Base-by-base conservation (phyloP, 1,140 invertebrate species). In the Atta cephalotes region DNA sequence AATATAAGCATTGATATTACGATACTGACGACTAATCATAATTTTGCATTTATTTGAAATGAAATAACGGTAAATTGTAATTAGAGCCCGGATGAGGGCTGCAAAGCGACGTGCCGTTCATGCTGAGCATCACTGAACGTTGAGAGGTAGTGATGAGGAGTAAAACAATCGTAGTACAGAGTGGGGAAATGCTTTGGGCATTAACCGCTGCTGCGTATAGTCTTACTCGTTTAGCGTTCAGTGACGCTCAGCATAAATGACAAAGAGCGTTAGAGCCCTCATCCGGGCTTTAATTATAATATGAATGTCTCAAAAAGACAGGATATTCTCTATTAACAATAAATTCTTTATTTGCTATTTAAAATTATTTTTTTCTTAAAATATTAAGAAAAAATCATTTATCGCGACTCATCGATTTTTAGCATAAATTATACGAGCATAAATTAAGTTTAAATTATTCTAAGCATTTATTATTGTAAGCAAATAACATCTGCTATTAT, bases 221-320 rank as follows among this genome's bases (percentile, higher is more conserved):
- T 70, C 60, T 58, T 74, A 74, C 21, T 58, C 31, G 70, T 58
- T 82, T 49, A 82, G 68, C 7, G 70, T 70, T 60, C 56, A 89
- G 88, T 82, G 66, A 28, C 60, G 76, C 60, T 79, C 77, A 65
- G 77, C 25, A 18, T 51, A 45, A 79, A 79, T 51, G 39, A 31
- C 60, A 62, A 66, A 68, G 77, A 68, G 77, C 62, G 60, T 35
- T 58, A 51, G 60, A 49, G 25, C 62, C 39, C 76, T 65, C 60
- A 45, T 63, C 25, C 58, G 58, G 58, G 39, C 58, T 78, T 51
- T 79, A 51, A 66, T 79, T 66, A 51, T 51, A 65, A 79, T 66
- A 68, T 25, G 16, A 14, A 49, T 60, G 12, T 4, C 18, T 31
- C 12, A 51, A 66, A 79, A 66, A 53, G 25, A 35, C 10, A 18